A percentile compares a stretch with the other conserved stretches of the same genome.
Evolutionary conservation across 2,113 vertebrate genomes (phyloP).

Genomic region (Catagonus wagneri): DNA sequence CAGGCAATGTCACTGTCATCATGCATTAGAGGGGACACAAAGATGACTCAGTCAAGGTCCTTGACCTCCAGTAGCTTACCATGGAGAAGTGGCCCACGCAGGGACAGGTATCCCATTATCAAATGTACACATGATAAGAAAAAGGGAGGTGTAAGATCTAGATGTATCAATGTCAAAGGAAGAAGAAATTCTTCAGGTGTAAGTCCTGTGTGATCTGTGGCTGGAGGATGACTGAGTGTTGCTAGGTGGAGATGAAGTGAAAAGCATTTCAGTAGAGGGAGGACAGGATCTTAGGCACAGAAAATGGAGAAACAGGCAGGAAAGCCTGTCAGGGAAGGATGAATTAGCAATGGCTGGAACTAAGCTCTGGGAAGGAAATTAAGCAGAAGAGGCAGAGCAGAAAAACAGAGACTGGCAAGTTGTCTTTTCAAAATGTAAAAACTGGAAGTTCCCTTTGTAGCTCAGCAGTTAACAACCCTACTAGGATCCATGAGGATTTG

Average conservation of each 20-base stretch:
- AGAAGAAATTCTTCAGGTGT: slow-evolving; percentile 31
- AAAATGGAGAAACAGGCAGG: background rate
- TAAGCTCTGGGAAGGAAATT: background rate
- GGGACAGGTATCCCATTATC: background rate
- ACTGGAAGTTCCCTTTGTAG: no score
- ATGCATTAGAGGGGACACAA: background rate
- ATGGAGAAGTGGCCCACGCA: background rate
- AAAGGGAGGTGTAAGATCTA: background rate
- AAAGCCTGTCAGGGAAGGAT: background rate
- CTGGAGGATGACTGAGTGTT: background rate
- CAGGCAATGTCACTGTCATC: slow-evolving; percentile 2
- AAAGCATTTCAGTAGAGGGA: background rate
- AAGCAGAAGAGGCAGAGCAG: background rate
- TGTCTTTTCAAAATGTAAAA: background rate
- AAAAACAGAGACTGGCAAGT: background rate
- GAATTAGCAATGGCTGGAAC: background rate
- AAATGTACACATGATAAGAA: background rate
- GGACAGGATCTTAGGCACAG: background rate
- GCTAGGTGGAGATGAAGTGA: background rate
- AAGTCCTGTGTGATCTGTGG: background rate
- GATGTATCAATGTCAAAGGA: background rate
- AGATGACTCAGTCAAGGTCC: background rate
- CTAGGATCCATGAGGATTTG: no score
- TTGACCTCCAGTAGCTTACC: background rate
- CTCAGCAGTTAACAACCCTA: no score